Percentiles rank a stretch among this genome's conserved stretches.
Evolutionary conservation across 2,888 invertebrate genomes (phyloP).

Genomic region (Palloptera scutellata): DNA sequence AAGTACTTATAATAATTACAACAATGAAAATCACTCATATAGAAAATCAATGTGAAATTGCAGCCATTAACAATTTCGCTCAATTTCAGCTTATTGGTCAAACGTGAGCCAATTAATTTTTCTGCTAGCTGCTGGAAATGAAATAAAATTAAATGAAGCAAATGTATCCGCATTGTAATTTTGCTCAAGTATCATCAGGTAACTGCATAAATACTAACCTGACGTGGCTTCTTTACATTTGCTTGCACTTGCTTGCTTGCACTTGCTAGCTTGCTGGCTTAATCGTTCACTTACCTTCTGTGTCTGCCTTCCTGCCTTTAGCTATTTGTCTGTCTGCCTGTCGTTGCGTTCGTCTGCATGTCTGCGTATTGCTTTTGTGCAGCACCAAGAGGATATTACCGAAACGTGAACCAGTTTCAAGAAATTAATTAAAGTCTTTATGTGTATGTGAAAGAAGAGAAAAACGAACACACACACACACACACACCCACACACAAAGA

Average conservation of each 20-base stretch:
- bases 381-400: conserved; percentile 20
- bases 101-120: conserved; percentile 26
- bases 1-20: too few relatives aligned
- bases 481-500: neutral
- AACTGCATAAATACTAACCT: too few relatives aligned
- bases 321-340: neutral
- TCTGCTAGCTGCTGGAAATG: neutral
- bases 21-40: neutral
- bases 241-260: too few relatives aligned
- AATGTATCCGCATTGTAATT: neutral
- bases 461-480: conserved; percentile 11
- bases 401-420: conserved; percentile 28
- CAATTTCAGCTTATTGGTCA: conserved; percentile 17
- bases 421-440: conserved; percentile 27
- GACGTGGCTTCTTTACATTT: too few relatives aligned
- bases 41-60: conserved; percentile 7
- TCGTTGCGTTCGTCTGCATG: neutral
- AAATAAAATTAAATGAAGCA: neutral
- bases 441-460: conserved; percentile 7
- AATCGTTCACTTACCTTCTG: neutral
- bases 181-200: neutral
- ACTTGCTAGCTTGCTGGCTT: neutral
- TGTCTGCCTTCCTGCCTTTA: neutral
- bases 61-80: neutral
- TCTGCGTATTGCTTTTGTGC: conserved; percentile 6